These are phyloP conservation scores for Calyptommatus sinebrachiatus DNA, from an alignment of 2,113 vertebrate species.

Conservation along the genomic window DNA sequence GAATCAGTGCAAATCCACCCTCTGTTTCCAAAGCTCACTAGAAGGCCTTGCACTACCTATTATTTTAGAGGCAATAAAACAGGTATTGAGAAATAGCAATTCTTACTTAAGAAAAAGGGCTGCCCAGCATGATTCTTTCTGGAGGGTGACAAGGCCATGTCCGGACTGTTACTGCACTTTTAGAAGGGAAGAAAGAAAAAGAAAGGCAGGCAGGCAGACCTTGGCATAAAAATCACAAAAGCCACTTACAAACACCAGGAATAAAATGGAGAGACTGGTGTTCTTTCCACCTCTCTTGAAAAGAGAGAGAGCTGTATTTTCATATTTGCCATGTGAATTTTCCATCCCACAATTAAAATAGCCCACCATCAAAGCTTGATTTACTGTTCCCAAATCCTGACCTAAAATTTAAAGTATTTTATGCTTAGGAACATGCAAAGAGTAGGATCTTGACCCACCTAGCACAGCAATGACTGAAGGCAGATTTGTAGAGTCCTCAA, in stretches of 20 bases:
- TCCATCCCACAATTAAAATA: neutral
- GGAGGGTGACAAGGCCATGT: neutral
- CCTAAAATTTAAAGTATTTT: neutral
- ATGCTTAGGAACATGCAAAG: too few relatives aligned
- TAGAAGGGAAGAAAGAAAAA: too few relatives aligned
- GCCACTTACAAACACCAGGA: neutral
- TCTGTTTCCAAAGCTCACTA: neutral
- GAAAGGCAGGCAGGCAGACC: too few relatives aligned
- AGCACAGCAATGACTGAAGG: too few relatives aligned
- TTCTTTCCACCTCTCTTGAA: too few relatives aligned
- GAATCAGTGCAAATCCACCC: too few relatives aligned
- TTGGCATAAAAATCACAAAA: neutral
- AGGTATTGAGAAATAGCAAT: neutral
- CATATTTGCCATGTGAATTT: neutral
- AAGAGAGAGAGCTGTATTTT: neutral
- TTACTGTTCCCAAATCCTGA: neutral
- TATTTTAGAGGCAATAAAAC: neutral
- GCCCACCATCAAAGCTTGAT: neutral
- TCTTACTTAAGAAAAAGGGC: too few relatives aligned
- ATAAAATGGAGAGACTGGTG: neutral
- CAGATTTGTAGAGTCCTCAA: too few relatives aligned
- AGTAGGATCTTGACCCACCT: too few relatives aligned
- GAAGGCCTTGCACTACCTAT: neutral
- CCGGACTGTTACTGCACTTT: neutral
- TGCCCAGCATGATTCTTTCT: neutral